Conservation (phyloP, 1,140 invertebrate species). For the Manduca sexta region DNA sequence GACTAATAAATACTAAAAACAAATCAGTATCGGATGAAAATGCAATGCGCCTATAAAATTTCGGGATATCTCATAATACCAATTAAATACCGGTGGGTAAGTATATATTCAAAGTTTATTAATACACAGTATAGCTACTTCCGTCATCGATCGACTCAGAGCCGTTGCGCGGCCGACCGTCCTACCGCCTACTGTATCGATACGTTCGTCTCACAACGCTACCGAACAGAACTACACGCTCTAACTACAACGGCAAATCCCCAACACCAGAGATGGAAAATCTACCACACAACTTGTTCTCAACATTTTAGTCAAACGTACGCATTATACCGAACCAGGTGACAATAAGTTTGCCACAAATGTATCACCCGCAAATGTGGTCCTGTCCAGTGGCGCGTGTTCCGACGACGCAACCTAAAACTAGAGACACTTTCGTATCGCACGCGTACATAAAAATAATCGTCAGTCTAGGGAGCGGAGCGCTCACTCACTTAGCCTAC, state of each 20-base stretch:
- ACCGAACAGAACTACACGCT: no score
- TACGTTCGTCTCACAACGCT: neutral
- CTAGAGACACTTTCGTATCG: slow-evolving; percentile 55
- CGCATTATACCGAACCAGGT: no score
- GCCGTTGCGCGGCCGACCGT: slow-evolving; percentile 43
- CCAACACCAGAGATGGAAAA: no score
- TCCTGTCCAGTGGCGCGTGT: slow-evolving; percentile 3
- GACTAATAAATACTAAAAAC: slow-evolving; percentile 10
- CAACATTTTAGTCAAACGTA: no score
- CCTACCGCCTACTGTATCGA: slow-evolving; percentile 19
- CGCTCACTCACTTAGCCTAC: slow-evolving; percentile 49
- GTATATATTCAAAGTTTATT: slow-evolving; percentile 48
- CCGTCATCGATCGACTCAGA: slow-evolving; percentile 30
- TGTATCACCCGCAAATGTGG: slow-evolving; percentile 4
- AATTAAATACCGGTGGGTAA: slow-evolving; percentile 73
- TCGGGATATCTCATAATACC: slow-evolving; percentile 56
- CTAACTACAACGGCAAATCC: no score
- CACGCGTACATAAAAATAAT: slow-evolving; percentile 63
- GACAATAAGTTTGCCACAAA: no score
- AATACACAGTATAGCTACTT: slow-evolving; percentile 38
- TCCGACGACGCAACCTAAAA: slow-evolving; percentile 18
- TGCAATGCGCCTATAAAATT: slow-evolving; percentile 49
- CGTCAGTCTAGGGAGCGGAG: slow-evolving; percentile 62
- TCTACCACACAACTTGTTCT: no score
- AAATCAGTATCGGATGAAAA: slow-evolving; percentile 29